Conservation (phyloP, 2,888 invertebrate genomes). For the Caenorhabditis angaria region DNA sequence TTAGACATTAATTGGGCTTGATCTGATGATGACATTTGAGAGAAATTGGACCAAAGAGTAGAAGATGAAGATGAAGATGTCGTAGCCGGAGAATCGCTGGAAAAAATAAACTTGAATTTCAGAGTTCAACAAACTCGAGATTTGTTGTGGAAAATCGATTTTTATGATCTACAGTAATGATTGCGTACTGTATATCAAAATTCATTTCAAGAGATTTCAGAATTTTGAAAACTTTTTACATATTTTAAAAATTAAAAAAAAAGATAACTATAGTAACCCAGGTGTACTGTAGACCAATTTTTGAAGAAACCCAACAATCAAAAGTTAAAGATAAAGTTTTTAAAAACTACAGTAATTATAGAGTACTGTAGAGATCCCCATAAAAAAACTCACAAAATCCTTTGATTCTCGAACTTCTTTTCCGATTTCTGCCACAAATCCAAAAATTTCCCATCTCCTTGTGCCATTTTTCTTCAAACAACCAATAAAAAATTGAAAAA, state of each 20-base stretch:
- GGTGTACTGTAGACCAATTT: too few relatives aligned
- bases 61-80: background rate
- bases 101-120: background rate
- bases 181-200: too few relatives aligned
- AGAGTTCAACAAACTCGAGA: too few relatives aligned
- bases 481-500: background rate
- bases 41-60: constrained; percentile 25
- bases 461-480: background rate
- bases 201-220: background rate
- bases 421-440: constrained; percentile 39
- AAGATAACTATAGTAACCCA: too few relatives aligned
- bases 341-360: background rate
- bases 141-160: too few relatives aligned
- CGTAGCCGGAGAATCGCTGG: background rate
- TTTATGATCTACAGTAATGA: too few relatives aligned
- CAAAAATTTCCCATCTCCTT: constrained; percentile 19
- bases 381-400: background rate
- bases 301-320: too few relatives aligned
- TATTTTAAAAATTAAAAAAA: background rate
- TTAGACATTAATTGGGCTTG: constrained; percentile 44
- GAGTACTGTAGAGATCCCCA: background rate
- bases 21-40: constrained; percentile 45
- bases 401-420: too few relatives aligned
- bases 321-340: background rate
- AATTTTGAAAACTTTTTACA: background rate